Evolutionary conservation across 2,797 vertebrate species (phyloP).

Genomic region (Acipenser oxyrinchus): DNA sequence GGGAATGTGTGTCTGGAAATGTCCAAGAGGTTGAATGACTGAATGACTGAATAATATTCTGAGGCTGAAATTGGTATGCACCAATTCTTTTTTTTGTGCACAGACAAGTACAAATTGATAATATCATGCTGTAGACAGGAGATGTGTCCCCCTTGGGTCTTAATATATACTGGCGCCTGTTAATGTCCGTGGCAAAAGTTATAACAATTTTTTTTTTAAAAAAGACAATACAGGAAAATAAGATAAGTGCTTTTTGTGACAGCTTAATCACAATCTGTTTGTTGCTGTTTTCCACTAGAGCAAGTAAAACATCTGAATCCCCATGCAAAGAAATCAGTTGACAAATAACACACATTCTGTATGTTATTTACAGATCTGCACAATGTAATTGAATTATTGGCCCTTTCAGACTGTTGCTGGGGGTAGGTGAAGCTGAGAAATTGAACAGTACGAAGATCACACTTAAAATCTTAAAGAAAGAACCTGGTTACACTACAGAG

Average conservation of each 20-base stretch:
- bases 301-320: background rate
- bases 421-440: slow-evolving; percentile 5
- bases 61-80: no score
- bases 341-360: slow-evolving; percentile 11
- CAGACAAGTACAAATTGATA: no score
- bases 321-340: background rate
- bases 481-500: background rate
- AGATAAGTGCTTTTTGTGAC: background rate
- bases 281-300: background rate
- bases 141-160: no score
- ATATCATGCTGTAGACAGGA: no score
- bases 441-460: slow-evolving; percentile 1
- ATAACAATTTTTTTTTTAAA: no score
- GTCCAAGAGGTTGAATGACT: no score
- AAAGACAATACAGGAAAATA: no score
- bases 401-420: slow-evolving; percentile 1
- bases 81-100: no score
- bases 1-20: no score
- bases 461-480: slow-evolving; percentile 7
- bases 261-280: background rate
- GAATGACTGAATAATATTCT: no score
- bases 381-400: slow-evolving; percentile 15
- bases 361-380: slow-evolving; percentile 17
- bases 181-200: no score
- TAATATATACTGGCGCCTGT: no score